Conservation (phyloP, 2,888 invertebrate genomes). For the Nyleta sp. region DNA sequence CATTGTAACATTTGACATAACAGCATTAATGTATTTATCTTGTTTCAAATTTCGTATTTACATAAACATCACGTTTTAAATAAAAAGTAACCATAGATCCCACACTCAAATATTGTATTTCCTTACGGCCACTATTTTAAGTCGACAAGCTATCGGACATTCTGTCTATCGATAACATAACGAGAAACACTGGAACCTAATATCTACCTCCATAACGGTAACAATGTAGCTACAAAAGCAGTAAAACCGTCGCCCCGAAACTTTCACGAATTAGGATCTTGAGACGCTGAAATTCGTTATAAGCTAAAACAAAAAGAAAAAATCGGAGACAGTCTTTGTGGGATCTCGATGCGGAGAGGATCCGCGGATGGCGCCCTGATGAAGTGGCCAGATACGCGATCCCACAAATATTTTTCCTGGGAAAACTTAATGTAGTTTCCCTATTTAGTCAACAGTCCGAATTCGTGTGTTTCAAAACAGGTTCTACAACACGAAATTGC, state of each 20-base stretch:
- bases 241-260: conserved; percentile 54
- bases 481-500: conserved; percentile 5
- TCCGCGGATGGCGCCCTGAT: conserved; percentile 55
- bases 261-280: conserved; percentile 54
- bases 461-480: conserved; percentile 13
- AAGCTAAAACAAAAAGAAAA: conserved; percentile 49
- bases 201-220: conserved; percentile 55
- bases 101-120: conserved; percentile 37
- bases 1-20: conserved; percentile 26
- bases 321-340: conserved; percentile 20
- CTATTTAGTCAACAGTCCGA: conserved; percentile 5
- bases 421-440: conserved; percentile 32
- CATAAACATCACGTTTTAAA: conserved; percentile 52
- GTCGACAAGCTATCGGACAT: conserved; percentile 41
- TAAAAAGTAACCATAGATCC: conserved; percentile 27
- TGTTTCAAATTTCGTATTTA: conserved; percentile 42
- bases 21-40: conserved; percentile 60
- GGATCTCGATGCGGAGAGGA: conserved; percentile 41
- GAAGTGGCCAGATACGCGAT: conserved; percentile 41
- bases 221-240: conserved; percentile 46
- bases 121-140: conserved; percentile 36
- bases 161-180: conserved; percentile 56
- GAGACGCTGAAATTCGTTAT: conserved; percentile 37
- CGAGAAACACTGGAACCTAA: conserved; percentile 50
- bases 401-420: conserved; percentile 39